A percentile compares a stretch with the other conserved stretches of the same genome.
Conservation (phyloP, 2,113 vertebrate species). For the Capreolus pygargus region DNA sequence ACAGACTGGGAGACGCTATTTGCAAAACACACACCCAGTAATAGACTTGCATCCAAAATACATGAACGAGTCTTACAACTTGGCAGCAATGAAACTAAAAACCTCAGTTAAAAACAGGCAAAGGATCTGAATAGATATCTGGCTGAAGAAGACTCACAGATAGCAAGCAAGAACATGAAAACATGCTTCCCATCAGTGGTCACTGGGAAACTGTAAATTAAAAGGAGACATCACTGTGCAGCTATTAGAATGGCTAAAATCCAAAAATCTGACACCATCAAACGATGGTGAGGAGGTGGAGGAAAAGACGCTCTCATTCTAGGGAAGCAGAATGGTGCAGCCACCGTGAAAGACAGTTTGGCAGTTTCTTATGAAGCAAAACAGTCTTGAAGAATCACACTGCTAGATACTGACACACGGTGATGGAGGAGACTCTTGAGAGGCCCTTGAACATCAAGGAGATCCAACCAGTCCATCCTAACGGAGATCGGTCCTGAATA, state of each 20-base stretch:
- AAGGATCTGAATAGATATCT: neutral
- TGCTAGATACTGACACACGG: too few species aligned
- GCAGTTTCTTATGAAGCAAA: neutral
- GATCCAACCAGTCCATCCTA: neutral
- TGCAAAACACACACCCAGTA: neutral
- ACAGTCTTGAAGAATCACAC: neutral
- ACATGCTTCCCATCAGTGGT: rapidly evolving
- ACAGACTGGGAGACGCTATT: neutral
- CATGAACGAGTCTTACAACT: neutral
- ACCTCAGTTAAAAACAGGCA: neutral
- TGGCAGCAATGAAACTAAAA: neutral
- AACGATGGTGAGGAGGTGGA: rapidly evolving
- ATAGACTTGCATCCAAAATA: neutral
- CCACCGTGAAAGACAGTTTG: rapidly evolving
- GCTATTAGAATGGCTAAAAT: neutral
- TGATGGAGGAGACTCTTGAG: neutral
- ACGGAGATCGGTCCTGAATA: neutral
- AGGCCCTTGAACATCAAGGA: neutral
- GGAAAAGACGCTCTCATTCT: rapidly evolving
- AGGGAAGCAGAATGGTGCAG: rapidly evolving
- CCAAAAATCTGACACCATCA: rapidly evolving
- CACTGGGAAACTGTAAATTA: neutral
- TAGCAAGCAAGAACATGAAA: rapidly evolving
- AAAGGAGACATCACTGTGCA: neutral
- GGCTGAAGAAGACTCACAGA: neutral